Evolutionary conservation across 2,113 vertebrate genomes (phyloP).

Genomic region (Lagopus muta): DNA sequence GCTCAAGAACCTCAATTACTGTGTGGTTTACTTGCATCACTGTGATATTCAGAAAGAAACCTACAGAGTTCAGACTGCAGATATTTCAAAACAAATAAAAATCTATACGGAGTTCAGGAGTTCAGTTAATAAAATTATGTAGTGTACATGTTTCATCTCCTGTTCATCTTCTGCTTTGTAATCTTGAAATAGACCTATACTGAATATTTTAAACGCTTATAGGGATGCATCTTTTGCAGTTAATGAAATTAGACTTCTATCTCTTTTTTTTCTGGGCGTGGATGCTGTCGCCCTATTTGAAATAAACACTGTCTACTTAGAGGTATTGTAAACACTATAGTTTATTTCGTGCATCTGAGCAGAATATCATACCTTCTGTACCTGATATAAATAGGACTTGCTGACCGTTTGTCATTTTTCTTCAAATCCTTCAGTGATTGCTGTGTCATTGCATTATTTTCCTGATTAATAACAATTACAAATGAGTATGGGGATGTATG

Average conservation of each 20-base stretch:
- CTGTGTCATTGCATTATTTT: background rate
- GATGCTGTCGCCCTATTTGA: background rate
- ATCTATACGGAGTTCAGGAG: background rate
- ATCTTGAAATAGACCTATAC: background rate
- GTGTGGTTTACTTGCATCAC: background rate
- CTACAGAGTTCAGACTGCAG: background rate
- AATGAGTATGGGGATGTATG: background rate
- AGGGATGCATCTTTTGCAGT: background rate
- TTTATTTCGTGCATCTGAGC: background rate
- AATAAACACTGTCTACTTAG: background rate
- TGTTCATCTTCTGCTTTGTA: background rate
- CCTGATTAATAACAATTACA: background rate
- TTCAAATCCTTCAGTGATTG: background rate
- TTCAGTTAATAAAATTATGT: background rate
- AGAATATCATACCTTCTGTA: background rate
- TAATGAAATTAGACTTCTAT: background rate
- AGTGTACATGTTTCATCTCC: background rate
- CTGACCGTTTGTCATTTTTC: background rate
- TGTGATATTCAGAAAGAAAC: background rate
- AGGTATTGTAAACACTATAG: background rate
- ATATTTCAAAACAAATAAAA: background rate
- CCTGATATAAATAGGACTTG: background rate
- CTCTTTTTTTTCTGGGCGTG: background rate
- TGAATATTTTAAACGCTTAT: background rate
- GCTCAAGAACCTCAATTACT: background rate